These are phyloP conservation scores for Apogon hyalosoma DNA, from an alignment of 2,797 vertebrate genomes.

Conservation along the genomic window DNA sequence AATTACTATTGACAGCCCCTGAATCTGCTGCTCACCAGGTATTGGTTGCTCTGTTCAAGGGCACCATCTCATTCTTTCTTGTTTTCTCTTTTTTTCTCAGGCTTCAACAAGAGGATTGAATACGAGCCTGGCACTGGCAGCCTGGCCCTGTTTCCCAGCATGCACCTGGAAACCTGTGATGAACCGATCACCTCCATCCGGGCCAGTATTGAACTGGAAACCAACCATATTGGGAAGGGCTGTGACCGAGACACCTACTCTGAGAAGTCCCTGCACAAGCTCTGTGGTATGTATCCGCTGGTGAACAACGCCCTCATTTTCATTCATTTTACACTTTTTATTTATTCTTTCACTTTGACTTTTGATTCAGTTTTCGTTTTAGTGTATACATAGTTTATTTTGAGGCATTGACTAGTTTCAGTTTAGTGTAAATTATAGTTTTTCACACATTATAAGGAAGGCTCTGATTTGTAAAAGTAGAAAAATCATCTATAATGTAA, in stretches of 20 bases:
- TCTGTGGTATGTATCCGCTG: constrained; percentile 89
- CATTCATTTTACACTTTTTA: too few species aligned
- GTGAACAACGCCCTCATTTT: not conserved
- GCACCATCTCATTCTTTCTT: constrained; percentile 28
- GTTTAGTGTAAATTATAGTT: too few species aligned
- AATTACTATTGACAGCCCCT: constrained; percentile 33
- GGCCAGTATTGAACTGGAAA: constrained; percentile 92
- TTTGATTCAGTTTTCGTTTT: too few species aligned
- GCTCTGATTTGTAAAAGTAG: too few species aligned
- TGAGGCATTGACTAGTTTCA: too few species aligned
- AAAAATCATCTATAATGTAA: too few species aligned
- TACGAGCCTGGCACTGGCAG: constrained; percentile 96
- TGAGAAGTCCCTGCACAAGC: constrained; percentile 95
- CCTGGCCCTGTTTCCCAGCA: constrained; percentile 91
- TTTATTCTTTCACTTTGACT: too few species aligned
- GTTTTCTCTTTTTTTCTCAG: constrained; percentile 72
- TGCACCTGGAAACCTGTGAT: constrained; percentile 94
- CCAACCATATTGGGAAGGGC: constrained; percentile 96
- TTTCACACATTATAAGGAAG: too few species aligned
- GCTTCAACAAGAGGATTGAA: constrained; percentile 94
- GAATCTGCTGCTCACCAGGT: constrained; percentile 21
- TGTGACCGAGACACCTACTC: constrained; percentile 98
- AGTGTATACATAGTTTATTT: too few species aligned
- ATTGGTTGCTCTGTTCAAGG: constrained; percentile 23
- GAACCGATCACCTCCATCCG: constrained; percentile 91